Base-by-base conservation (phyloP, 2,888 invertebrate species). In the Flexamia atlantica region DNA sequence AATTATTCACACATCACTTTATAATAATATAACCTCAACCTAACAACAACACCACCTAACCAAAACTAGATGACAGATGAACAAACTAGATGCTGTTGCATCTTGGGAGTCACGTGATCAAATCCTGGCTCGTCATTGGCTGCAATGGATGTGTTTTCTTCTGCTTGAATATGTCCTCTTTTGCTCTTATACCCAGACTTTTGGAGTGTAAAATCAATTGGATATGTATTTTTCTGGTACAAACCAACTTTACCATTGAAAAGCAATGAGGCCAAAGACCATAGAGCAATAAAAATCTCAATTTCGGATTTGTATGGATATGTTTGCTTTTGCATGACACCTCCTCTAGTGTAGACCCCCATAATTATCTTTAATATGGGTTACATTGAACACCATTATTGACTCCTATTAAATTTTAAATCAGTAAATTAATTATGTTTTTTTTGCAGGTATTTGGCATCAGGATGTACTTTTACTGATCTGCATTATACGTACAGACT, bases 381-480 rank as follows among this genome's bases (percentile, higher is more conserved):
- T n/a, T n/a, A n/a, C n/a, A n/a, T n/a, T n/a, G n/a, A n/a, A n/a
- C n/a, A n/a, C n/a, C n/a, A n/a, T n/a, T n/a, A n/a, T n/a, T n/a
- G n/a, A n/a, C n/a, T n/a, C n/a, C n/a, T n/a, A n/a, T n/a, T n/a
- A n/a, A n/a, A n/a, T n/a, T n/a, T n/a, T n/a, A n/a, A n/a, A n/a
- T n/a, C n/a, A n/a, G n/a, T n/a, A n/a, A 46, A 46, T 9, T 46
- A 46, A 9, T 9, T 46, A 46, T 23, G 20, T 36, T 79, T 79
- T 50, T 79, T 25, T 46, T 53, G n/a, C 28, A 50, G 70, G 57
- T 53, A 79, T 80, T 20, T 74, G 74, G 60, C 64, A 64, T 64
- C 40, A 23, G 68, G 82, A 53, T 50, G 79, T 53, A 79, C 79
- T n/a, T 79, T 79, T 28, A 79, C 79, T 0, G 79, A 79, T n/a